Percentiles rank a stretch among this genome's conserved stretches.
Evolutionary conservation across 2,113 vertebrate genomes (phyloP).

Genomic region (Aix galericulata): DNA sequence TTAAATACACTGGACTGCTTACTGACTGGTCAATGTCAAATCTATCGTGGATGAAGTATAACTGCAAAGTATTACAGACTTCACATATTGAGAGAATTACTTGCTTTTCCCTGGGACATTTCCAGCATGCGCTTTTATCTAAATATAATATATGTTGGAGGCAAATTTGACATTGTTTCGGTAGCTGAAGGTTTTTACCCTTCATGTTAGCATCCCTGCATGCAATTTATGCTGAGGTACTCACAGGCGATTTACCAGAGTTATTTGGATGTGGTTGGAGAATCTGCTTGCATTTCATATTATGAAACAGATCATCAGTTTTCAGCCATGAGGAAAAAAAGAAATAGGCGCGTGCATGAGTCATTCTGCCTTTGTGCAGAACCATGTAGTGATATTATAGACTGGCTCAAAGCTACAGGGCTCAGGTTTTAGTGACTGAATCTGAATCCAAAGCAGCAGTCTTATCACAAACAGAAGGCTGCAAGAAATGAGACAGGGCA

Average conservation of each 20-base stretch:
- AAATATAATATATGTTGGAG: conserved; percentile 18
- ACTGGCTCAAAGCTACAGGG: not conserved
- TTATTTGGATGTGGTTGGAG: conserved; percentile 16
- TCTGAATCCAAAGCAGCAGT: not conserved
- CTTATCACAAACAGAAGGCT: not conserved
- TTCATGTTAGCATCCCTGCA: not conserved
- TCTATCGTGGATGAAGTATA: not conserved
- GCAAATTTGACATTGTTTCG: conserved; percentile 52
- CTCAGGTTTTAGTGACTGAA: not conserved
- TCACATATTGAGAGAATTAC: conserved; percentile 69
- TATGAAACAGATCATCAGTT: conserved; percentile 63
- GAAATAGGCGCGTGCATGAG: not conserved
- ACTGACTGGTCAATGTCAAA: not conserved
- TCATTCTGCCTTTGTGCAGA: conserved; percentile 43
- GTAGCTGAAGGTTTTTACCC: conserved; percentile 62
- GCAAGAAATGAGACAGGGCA: not conserved
- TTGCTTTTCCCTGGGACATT: conserved; percentile 40
- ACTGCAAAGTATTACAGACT: conserved; percentile 29
- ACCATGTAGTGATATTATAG: not conserved
- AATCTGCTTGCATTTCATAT: conserved; percentile 65
- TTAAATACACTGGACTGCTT: not conserved
- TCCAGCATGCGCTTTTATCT: conserved; percentile 66
- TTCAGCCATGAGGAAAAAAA: conserved; percentile 2
- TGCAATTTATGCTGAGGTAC: conserved; percentile 34
- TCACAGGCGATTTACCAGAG: conserved; percentile 20